Base-by-base conservation (phyloP, 2,113 vertebrate species). In the Microtus oregoni region DNA sequence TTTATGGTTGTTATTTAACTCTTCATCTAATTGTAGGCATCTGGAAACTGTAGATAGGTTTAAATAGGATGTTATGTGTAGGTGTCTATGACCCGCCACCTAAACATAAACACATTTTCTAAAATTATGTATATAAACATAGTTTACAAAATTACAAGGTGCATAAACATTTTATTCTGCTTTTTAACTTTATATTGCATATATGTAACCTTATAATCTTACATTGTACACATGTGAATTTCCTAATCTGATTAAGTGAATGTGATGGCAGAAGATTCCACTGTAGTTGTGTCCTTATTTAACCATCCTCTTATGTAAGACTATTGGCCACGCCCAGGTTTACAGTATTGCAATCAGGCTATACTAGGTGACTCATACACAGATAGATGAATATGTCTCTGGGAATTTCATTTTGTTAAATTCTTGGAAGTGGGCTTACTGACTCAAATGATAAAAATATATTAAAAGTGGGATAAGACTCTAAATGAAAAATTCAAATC, bases 221-320 rank as follows among this genome's bases (percentile, higher is more conserved):
- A 63, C 86, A 91, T 78, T 78, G 55, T 61, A 63, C 41, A 77
- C 55, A 86, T 41, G 73, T 93, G 26, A 0, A 44, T 89, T 70
- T 95, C 52, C 20, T 65, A 44, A 90, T 73, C 44, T 77, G 65
- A n/a, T 78, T 92, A 94, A 97, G 87, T 73, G 90, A 83, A 83
- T 44, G 63, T 93, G 72, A 32, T 76, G 70, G 0, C 35, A 47
- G 2, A 28, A 68, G 28, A 94, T 63, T 95, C 44, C 13, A 47
- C 30, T 32, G 1, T 41, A 28, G 17, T 52, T 73, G 10, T n/a
- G 50, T 76, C 13, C 85, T 61, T 68, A 92, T 70, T 88, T 78
- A 90, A 61, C 95, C 26, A 63, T 24, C 47, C 20, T 87, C 61
- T 17, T 55, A 47, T 7, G 52, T 89, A 89, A 86, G 30, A 50